Evolutionary conservation across 2,888 invertebrate genomes (phyloP), one percentile per base, ranked within the genome.

Genomic region (Euplexia lucipara): DNA sequence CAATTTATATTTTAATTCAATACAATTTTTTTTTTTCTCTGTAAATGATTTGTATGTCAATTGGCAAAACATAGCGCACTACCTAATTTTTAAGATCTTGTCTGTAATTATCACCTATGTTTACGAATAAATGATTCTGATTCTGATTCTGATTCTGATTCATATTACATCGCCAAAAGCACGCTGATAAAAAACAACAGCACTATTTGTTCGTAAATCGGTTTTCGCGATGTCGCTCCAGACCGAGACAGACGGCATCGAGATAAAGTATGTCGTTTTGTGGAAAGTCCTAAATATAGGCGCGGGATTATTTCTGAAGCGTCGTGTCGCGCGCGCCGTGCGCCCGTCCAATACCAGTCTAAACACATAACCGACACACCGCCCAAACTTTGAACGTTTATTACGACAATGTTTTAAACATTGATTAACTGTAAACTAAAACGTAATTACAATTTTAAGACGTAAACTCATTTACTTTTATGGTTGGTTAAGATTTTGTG

Each of bases 221-320:
- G 61, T 63, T 76, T 73, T 66, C 68, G 65, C 65, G 57, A 69
- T 67, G 58, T 71, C 71, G 77, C 75, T 82, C 80, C 86, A 84
- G 87, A 84, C 85, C 7, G 67, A 68, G 80, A 73, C 69, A 71
- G 65, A 68, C 78, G 86, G 83, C 79, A 86, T 87, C 83, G 84
- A 81, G 81, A 85, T 86, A 88, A 93, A 94, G 92, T 92, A 86
- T 93, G 93, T 94, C 95, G 90, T 93, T 93, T 93, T 93, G 91
- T 90, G 93, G 92, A 91, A 94, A 92, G 86, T 86, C 87, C 94
- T 95, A 95, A 91, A 94, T 93, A 91, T 95, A 94, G 93, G 84
- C 79, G 72, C 85, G 83, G 86, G 92, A 94, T 93, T 95, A 95
- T 94, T 94, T 93, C 87, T 87, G 94, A 89, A 87, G 86, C 87